Evolutionary conservation across 2,113 vertebrate genomes (phyloP), one percentile per base, ranked within the genome.

Genomic region (Lagopus muta): DNA sequence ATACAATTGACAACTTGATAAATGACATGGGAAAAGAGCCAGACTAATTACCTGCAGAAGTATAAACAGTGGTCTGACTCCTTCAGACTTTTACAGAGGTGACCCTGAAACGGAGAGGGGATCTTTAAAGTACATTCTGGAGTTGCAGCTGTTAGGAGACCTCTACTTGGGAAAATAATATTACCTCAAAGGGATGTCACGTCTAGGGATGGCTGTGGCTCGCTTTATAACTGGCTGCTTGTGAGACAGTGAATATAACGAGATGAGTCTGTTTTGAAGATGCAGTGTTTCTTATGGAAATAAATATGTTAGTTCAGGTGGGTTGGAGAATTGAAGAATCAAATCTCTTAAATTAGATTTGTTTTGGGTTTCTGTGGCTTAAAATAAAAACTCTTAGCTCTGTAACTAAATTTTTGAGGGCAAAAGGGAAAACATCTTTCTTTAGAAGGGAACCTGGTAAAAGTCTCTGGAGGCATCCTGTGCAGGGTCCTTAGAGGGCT

Each of bases 1-100:
- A 95, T 92, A 93, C 73, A 93, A 84, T 84, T 96, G 89, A 96
- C 86, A 92, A 21, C 73, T 92, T 96, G 93, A 93, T 93, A 89
- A 93, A 95, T 94, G 80, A 32, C 38, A 6, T 82, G 83, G 77
- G 86, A 93, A 92, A 61, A 80, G 77, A 86, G 94, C 90, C 93
- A 94, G 89, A 48, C 77, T 94, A 92, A 96, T 96, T 92, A 93
- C 92, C 95, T 96, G 88, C 83, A 84, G 86, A 90, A 92, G 36
- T 69, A 86, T 93, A 90, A 96, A 95, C 88, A 92, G 52, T 87
- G 81, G 58, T 89, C 61, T 52, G 52, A 52, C 80, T 95, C 47
- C 38, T 80, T 93, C 65, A 54, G 90, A 88, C 28, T 92, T 92
- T 89, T 9, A 75, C 89, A 87, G 57, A 93, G 94, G 93, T 96